Evolutionary conservation across 2,888 invertebrate species (phyloP).

Genomic region (Phalangium opilio): DNA sequence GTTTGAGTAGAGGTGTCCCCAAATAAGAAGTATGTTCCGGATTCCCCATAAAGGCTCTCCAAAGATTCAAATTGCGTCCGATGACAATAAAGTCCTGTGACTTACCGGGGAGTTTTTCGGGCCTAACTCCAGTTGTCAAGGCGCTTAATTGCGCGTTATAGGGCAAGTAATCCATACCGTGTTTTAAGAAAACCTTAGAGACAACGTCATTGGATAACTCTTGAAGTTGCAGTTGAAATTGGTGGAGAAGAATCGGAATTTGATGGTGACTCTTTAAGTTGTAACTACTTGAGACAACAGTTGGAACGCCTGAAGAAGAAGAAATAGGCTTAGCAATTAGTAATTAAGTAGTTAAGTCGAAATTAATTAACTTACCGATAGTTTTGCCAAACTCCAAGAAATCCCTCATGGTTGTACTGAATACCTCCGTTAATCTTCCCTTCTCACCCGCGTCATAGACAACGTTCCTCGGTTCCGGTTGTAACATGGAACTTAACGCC

Average conservation of each 20-base stretch:
- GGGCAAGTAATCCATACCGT: constrained; percentile 14
- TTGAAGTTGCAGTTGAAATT: constrained; percentile 38
- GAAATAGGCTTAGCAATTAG: constrained; percentile 19
- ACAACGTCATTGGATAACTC: constrained; percentile 24
- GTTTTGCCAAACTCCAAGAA: constrained; percentile 45
- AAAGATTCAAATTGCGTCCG: constrained; percentile 46
- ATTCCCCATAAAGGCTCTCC: constrained; percentile 39
- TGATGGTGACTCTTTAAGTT: constrained; percentile 28
- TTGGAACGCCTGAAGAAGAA: constrained; percentile 35
- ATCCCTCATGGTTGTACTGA: constrained; percentile 37
- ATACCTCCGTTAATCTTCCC: constrained; percentile 40
- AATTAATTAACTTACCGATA: constrained; percentile 22
- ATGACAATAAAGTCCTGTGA: constrained; percentile 38
- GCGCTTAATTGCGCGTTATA: constrained; percentile 1
- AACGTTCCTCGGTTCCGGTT: no score
- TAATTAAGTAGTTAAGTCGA: constrained; percentile 27
- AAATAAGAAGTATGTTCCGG: constrained; percentile 24
- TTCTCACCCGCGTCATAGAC: constrained; percentile 38
- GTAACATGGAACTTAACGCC: no score
- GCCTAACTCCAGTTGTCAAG: no score
- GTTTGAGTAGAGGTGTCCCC: constrained; percentile 6
- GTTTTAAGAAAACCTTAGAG: constrained; percentile 23
- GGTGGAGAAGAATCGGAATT: constrained; percentile 33
- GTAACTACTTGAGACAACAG: constrained; percentile 41
- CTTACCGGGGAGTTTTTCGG: constrained; percentile 23